phyloP scores from a whole-genome alignment of 2,113 vertebrate species.

The Varanus komodoensis region DNA sequence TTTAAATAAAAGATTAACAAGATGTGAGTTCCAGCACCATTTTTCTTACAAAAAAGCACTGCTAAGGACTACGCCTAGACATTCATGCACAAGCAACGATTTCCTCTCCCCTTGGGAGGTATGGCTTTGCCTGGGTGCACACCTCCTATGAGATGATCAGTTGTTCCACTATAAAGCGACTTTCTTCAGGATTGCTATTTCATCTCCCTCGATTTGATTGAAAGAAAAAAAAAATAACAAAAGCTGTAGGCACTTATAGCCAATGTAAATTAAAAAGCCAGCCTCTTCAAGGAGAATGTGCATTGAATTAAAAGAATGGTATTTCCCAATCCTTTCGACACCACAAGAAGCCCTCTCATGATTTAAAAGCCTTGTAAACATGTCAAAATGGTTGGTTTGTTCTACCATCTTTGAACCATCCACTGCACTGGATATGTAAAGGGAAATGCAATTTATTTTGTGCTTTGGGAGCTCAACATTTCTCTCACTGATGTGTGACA shows the following conservation, averaged over 20 bases:
- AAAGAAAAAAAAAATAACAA: too few relatives aligned
- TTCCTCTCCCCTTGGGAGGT: too few relatives aligned
- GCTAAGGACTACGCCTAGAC: too few relatives aligned
- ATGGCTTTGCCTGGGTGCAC: background rate
- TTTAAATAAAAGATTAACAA: too few relatives aligned
- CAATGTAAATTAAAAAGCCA: slow-evolving; percentile 68
- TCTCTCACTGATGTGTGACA: slow-evolving; percentile 85
- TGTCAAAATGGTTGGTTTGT: slow-evolving; percentile 72
- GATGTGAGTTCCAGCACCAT: too few relatives aligned
- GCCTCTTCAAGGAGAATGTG: slow-evolving; percentile 63
- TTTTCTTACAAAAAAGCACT: too few relatives aligned
- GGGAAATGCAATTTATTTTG: slow-evolving; percentile 81
- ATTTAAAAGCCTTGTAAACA: slow-evolving; percentile 75
- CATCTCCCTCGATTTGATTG: slow-evolving; percentile 21
- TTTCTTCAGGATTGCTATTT: background rate
- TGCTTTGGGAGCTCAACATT: slow-evolving; percentile 80
- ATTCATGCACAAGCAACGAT: too few relatives aligned
- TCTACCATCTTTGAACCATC: slow-evolving; percentile 73
- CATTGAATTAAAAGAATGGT: slow-evolving; percentile 56
- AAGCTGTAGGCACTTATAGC: slow-evolving; percentile 26
- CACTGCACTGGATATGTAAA: slow-evolving; percentile 82
- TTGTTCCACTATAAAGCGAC: background rate
- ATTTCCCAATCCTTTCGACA: slow-evolving; percentile 63
- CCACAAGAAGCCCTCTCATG: slow-evolving; percentile 64
- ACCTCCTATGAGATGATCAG: background rate